These are phyloP conservation scores for Dendroctonus valens DNA, from an alignment of 1,140 invertebrate genomes.

Conservation along the genomic window DNA sequence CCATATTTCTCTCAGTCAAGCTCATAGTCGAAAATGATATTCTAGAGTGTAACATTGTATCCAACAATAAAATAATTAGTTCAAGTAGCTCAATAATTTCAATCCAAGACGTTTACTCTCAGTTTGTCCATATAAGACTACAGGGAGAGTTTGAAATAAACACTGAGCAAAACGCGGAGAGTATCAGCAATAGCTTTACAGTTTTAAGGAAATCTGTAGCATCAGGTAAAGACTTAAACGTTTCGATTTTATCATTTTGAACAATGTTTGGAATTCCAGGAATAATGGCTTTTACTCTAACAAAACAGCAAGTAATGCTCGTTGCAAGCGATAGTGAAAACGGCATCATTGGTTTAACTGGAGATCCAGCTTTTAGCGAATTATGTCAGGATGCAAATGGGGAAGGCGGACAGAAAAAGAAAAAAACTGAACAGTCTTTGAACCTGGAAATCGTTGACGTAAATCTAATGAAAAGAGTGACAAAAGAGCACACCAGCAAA, in stretches of 20 bases:
- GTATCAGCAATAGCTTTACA: constrained; percentile 57
- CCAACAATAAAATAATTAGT: constrained; percentile 68
- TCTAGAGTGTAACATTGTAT: constrained; percentile 63
- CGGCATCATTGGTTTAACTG: constrained; percentile 54
- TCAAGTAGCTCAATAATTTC: constrained; percentile 51
- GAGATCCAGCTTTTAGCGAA: constrained; percentile 58
- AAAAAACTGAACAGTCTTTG: constrained; percentile 48
- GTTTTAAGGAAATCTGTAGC: constrained; percentile 57
- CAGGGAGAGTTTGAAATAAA: constrained; percentile 54
- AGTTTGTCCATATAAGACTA: constrained; percentile 66
- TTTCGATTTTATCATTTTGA: constrained; percentile 14
- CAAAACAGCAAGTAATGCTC: constrained; percentile 59
- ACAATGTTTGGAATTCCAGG: constrained; percentile 44
- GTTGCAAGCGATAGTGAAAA: constrained; percentile 57
- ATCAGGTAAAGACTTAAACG: constrained; percentile 28
- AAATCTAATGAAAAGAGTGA: constrained; percentile 51
- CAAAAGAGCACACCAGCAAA: constrained; percentile 34
- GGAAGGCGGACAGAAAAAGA: constrained; percentile 51
- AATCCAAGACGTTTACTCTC: constrained; percentile 60
- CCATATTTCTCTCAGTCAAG: constrained; percentile 63
- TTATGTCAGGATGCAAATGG: constrained; percentile 52
- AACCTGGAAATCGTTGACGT: constrained; percentile 51
- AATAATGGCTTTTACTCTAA: constrained; percentile 63
- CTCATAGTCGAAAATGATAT: constrained; percentile 54
- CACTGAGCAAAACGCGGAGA: constrained; percentile 53